These are phyloP conservation scores for Drosophila orena DNA, from an alignment of 1,140 invertebrate species.

Conservation along the genomic window DNA sequence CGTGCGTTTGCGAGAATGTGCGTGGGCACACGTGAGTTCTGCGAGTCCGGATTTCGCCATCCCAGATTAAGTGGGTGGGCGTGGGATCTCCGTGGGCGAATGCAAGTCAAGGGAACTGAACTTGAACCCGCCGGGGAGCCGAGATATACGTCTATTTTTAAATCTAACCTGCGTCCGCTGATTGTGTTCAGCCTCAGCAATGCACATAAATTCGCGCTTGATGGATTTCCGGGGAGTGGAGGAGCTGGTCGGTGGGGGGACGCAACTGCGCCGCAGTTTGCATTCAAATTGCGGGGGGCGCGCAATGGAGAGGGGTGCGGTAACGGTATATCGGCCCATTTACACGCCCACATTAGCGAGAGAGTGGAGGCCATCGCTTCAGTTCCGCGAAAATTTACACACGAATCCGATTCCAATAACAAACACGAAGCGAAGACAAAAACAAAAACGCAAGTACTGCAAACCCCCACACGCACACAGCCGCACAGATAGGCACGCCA, in stretches of 20 bases:
- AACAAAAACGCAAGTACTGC: slow-evolving; percentile 64
- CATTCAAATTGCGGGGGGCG: slow-evolving; percentile 23
- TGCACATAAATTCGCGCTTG: slow-evolving; percentile 20
- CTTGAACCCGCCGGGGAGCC: slow-evolving; percentile 63
- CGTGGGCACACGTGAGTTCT: slow-evolving; percentile 57
- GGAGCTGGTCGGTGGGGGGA: neutral
- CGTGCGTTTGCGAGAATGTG: slow-evolving; percentile 47
- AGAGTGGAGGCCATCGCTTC: slow-evolving; percentile 58
- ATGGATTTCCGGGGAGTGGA: neutral
- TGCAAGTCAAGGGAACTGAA: slow-evolving; percentile 68
- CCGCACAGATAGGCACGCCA: slow-evolving; percentile 58
- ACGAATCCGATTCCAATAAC: slow-evolving; percentile 76
- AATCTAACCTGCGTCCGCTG: slow-evolving; percentile 50
- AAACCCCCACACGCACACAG: slow-evolving; percentile 46
- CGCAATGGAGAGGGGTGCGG: slow-evolving; percentile 14
- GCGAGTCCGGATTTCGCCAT: slow-evolving; percentile 13
- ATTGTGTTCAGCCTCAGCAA: slow-evolving; percentile 58
- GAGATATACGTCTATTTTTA: slow-evolving; percentile 65
- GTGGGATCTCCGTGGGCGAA: slow-evolving; percentile 54
- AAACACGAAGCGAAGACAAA: slow-evolving; percentile 49
- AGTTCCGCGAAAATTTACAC: slow-evolving; percentile 72
- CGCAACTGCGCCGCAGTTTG: slow-evolving; percentile 61
- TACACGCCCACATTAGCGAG: slow-evolving; percentile 59
- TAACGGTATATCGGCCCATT: slow-evolving; percentile 55
- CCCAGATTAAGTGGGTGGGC: slow-evolving; percentile 5